Evolutionary conservation across 2,797 vertebrate species (phyloP).

Genomic region (Diplodus puntazzo): DNA sequence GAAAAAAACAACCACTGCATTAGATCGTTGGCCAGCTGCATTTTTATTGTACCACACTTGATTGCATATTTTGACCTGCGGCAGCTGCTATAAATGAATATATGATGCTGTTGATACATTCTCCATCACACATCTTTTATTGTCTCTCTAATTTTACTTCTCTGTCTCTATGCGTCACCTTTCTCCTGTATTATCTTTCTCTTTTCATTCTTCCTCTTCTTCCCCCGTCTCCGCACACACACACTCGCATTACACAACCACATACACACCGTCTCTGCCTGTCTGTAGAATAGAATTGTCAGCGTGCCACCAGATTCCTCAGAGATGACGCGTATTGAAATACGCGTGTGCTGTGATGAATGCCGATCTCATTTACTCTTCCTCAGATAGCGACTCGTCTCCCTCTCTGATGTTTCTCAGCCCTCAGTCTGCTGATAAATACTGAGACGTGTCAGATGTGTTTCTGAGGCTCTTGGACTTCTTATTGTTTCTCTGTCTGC

Average conservation of each 20-base stretch:
- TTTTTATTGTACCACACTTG: not conserved
- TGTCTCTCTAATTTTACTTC: constrained; percentile 12
- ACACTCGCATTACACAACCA: not conserved
- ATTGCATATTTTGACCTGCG: not conserved
- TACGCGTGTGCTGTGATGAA: constrained; percentile 45
- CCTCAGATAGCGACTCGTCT: constrained; percentile 42
- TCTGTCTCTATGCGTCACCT: not conserved
- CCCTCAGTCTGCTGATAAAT: constrained; percentile 50
- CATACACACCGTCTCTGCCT: not conserved
- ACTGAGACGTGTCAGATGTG: constrained; percentile 28
- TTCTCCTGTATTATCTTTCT: constrained; percentile 8
- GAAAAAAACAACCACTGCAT: not conserved
- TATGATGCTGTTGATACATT: not conserved
- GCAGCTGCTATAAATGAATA: not conserved
- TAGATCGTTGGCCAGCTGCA: not conserved
- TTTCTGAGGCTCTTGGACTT: constrained; percentile 31
- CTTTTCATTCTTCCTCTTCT: not conserved
- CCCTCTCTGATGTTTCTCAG: constrained; percentile 3
- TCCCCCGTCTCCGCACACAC: not conserved
- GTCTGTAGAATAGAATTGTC: constrained; percentile 30
- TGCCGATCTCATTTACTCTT: constrained; percentile 58
- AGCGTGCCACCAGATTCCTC: constrained; percentile 35
- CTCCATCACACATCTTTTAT: not conserved
- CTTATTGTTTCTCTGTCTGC: constrained; percentile 42
- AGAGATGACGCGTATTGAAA: constrained; percentile 46